Evolutionary conservation across 2,113 vertebrate species (phyloP).

Genomic region (Sceloporus undulatus): DNA sequence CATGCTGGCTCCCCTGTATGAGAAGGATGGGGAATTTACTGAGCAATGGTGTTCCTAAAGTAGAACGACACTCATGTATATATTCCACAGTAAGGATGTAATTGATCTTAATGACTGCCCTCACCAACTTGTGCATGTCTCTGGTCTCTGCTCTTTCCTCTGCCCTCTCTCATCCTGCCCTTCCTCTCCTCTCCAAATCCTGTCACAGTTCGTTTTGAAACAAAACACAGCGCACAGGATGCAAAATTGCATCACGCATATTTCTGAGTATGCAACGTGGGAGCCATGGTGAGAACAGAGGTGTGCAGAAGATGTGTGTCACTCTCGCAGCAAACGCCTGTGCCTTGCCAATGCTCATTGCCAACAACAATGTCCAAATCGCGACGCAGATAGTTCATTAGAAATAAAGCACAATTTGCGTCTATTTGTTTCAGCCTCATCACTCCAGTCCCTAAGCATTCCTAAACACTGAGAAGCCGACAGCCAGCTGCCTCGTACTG

Average conservation of each 20-base stretch:
- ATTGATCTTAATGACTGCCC: no score
- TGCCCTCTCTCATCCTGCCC: neutral
- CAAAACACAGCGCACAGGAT: neutral
- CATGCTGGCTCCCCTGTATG: neutral
- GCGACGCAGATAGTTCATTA: constrained; percentile 32
- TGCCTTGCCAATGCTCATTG: constrained; percentile 54
- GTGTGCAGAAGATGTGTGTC: neutral
- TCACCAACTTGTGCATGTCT: neutral
- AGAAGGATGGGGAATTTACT: neutral
- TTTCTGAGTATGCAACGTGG: no score
- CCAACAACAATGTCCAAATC: constrained; percentile 62
- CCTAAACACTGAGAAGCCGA: constrained; percentile 78
- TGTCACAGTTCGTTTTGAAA: no score
- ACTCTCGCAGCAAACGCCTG: constrained; percentile 36
- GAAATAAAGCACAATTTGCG: constrained; percentile 38
- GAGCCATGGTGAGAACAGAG: neutral
- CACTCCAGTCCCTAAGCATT: constrained; percentile 78
- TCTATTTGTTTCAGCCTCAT: constrained; percentile 42
- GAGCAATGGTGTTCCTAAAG: neutral
- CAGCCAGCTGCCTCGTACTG: constrained; percentile 86
- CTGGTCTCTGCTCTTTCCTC: neutral
- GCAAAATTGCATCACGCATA: neutral
- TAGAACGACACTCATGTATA: neutral
- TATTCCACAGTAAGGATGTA: neutral
- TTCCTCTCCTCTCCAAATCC: neutral